Base-by-base conservation (phyloP, 2,113 vertebrate genomes). In the Polypterus bichir region DNA sequence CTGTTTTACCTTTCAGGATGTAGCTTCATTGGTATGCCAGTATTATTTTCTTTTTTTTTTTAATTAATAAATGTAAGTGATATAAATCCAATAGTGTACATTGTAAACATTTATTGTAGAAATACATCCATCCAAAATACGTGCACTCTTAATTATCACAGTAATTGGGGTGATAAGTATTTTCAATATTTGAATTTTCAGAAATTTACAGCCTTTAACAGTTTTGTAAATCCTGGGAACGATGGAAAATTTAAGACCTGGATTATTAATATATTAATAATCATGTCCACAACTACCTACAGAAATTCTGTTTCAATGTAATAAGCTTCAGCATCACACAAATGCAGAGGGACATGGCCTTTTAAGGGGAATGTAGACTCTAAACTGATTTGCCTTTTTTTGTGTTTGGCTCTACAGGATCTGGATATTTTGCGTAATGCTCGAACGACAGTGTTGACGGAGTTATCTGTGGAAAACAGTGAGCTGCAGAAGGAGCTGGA, bases 401-500 rank as follows among this genome's bases (percentile, higher is more conserved):
- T 5, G 27, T 76, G 64, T 64, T 66, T 69, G 76, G 79, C 85
- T 73, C 73, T 87, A 70, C 79, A 97, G 91, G 89, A 92, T 59
- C 77, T 97, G 69, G 91, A 91, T 70, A 85, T 86, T 79, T 71
- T 92, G 69, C 72, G 57, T 55, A 64, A 61, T 5, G 88, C 69
- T 67, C 86, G 76, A 65, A 84, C 85, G 66, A 92, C 85, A 60
- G 87, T 83, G 61, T 88, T 97, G 84, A 91, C 88, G 72, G 91
- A 97, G 69, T 79, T 98, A 68, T 92, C 88, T 63, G 83, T 82
- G 66, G 96, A 98, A 77, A 93, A 93, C 66, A 83, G 88, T 66
- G 92, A 91, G 76, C 86, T 98, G 44, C 92, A 96, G 72, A 88
- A 88, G 58, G 93, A 97, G 70, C 89, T 98, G 63, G 92, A 97